A percentile compares a stretch with the other conserved stretches of the same genome.
Evolutionary conservation across 2,888 invertebrate species (phyloP).

Genomic region (Odontocolon sp.): DNA sequence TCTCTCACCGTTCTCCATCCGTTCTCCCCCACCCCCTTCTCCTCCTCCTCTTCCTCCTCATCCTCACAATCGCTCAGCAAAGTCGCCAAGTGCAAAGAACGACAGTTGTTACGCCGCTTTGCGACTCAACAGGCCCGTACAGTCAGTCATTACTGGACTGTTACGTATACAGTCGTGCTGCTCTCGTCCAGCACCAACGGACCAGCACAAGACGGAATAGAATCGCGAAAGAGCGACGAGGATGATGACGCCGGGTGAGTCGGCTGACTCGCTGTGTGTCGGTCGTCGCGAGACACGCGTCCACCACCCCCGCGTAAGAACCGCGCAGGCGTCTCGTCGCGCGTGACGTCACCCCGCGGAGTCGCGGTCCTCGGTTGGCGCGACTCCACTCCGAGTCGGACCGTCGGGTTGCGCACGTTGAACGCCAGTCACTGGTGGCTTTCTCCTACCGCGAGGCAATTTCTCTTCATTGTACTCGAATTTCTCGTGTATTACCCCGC

Average conservation of each 20-base stretch:
- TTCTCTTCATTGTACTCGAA: not conserved
- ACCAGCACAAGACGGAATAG: slow-evolving; percentile 17
- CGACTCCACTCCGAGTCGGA: slow-evolving; percentile 72
- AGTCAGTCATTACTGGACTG: slow-evolving; percentile 27
- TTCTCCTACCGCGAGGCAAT: not conserved
- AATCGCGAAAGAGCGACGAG: not conserved
- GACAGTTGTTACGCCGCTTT: slow-evolving; percentile 58
- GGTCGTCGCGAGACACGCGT: slow-evolving; percentile 27
- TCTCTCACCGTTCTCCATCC: too few relatives aligned
- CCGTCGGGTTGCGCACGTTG: slow-evolving; percentile 69
- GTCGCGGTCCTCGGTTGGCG: slow-evolving; percentile 59
- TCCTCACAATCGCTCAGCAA: slow-evolving; percentile 37
- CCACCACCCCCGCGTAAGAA: slow-evolving; percentile 29
- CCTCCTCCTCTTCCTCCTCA: not conserved
- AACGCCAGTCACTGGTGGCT: slow-evolving; percentile 16
- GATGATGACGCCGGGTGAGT: slow-evolving; percentile 2
- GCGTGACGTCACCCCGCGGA: slow-evolving; percentile 58
- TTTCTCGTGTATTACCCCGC: slow-evolving; percentile 20
- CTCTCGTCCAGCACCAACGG: slow-evolving; percentile 39
- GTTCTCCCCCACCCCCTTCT: slow-evolving; percentile 10
- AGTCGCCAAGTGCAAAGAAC: slow-evolving; percentile 52
- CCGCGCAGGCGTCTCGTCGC: slow-evolving; percentile 57
- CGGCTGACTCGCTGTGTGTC: not conserved
- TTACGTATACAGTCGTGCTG: slow-evolving; percentile 32
- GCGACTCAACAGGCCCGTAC: slow-evolving; percentile 41